phyloP scores from a whole-genome alignment of 2,797 vertebrate species.

The Rallus crepitans region DNA sequence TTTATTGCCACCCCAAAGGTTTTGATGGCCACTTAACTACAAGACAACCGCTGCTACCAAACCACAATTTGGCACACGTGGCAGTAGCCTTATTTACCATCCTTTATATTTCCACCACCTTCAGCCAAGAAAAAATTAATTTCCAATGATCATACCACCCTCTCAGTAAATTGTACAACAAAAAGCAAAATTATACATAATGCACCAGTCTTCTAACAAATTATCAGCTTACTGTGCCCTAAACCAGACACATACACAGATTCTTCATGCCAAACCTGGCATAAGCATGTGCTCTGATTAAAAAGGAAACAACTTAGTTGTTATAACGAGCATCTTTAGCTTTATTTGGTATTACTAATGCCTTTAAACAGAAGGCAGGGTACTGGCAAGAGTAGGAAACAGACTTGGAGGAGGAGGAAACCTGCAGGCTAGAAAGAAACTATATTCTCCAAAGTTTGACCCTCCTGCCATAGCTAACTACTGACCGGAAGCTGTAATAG shows the following conservation, averaged over 20 bases:
- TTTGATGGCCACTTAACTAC: conserved; percentile 63
- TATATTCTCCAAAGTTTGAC: conserved; percentile 16
- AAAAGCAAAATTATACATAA: conserved; percentile 64
- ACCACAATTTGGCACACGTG: conserved; percentile 61
- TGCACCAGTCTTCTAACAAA: conserved; percentile 70
- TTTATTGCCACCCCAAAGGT: conserved; percentile 23
- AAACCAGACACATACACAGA: conserved; percentile 71
- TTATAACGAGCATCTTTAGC: conserved; percentile 74
- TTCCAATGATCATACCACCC: conserved; percentile 59
- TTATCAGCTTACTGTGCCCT: conserved; percentile 63
- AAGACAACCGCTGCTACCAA: conserved; percentile 43
- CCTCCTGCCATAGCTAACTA: conserved; percentile 25
- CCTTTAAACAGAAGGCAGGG: conserved; percentile 70
- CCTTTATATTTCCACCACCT: conserved; percentile 66
- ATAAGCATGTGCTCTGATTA: conserved; percentile 77
- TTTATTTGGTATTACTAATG: conserved; percentile 78
- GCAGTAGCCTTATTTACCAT: conserved; percentile 55
- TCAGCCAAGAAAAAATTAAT: conserved; percentile 73
- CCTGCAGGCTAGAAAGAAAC: conserved; percentile 63
- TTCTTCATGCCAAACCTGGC: conserved; percentile 73
- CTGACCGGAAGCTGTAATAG: conserved; percentile 35
- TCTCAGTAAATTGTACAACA: conserved; percentile 66
- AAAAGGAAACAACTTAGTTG: conserved; percentile 79
- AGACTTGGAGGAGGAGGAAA: conserved; percentile 57
- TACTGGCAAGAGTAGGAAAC: conserved; percentile 66